Percentiles rank a stretch among this genome's conserved stretches.
Conservation (phyloP, 2,888 invertebrate species). For the Cataglyphis livida region DNA sequence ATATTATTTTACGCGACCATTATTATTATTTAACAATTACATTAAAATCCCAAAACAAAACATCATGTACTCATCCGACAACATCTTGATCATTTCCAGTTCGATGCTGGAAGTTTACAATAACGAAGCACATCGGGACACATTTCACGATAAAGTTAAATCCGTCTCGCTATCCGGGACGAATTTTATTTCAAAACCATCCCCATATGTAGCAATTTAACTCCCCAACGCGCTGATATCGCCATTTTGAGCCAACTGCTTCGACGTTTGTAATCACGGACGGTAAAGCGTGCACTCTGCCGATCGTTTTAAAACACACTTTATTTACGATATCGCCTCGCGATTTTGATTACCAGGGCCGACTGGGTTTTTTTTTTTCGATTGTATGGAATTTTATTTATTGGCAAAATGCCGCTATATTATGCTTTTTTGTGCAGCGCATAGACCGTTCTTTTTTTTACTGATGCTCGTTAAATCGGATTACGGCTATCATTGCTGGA, state of each 20-base stretch:
- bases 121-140: conserved; percentile 57
- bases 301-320: conserved; percentile 55
- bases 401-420: conserved; percentile 46
- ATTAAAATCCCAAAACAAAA: conserved; percentile 1
- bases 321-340: conserved; percentile 54
- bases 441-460: conserved; percentile 37
- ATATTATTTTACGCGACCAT: neutral
- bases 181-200: conserved; percentile 69
- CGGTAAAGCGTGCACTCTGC: conserved; percentile 52
- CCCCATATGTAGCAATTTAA: conserved; percentile 67
- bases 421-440: conserved; percentile 19
- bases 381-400: conserved; percentile 47
- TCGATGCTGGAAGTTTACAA: conserved; percentile 59
- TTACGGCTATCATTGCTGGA: conserved; percentile 55
- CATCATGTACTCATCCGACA: neutral
- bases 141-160: conserved; percentile 69
- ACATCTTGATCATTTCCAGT: conserved; percentile 65
- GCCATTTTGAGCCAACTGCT: conserved; percentile 67
- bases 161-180: conserved; percentile 34
- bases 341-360: conserved; percentile 47
- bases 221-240: conserved; percentile 44
- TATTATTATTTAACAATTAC: conserved; percentile 13
- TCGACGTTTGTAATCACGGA: conserved; percentile 67
- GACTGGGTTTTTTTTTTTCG: neutral
- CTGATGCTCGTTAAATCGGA: conserved; percentile 57